Evolutionary conservation across 2,113 vertebrate species (phyloP).

Genomic region (Macquaria australasica): DNA sequence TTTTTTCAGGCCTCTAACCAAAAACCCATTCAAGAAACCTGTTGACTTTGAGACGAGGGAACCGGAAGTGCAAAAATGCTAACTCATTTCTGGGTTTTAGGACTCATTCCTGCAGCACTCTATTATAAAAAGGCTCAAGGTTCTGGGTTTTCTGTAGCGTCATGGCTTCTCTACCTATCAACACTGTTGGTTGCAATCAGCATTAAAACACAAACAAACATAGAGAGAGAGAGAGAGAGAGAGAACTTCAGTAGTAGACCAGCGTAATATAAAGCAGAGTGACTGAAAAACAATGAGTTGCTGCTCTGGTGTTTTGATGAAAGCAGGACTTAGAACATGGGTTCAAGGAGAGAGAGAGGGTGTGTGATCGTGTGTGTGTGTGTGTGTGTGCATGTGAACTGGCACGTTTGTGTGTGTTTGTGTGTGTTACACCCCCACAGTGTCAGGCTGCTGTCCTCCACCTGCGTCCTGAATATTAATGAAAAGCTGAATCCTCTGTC

Average conservation of each 20-base stretch:
- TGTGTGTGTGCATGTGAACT: conserved; percentile 2
- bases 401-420: not conserved
- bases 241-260: not conserved
- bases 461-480: conserved; percentile 71
- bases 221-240: not conserved
- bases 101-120: no score
- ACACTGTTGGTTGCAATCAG: not conserved
- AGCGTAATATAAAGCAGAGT: not conserved
- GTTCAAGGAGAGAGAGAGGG: conserved; percentile 53
- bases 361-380: not conserved
- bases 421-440: conserved; percentile 42
- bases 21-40: no score
- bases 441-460: conserved; percentile 63
- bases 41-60: not conserved
- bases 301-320: conserved; percentile 33
- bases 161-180: not conserved
- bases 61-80: no score
- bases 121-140: not conserved
- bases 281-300: conserved; percentile 6
- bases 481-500: conserved; percentile 42
- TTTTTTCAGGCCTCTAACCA: no score
- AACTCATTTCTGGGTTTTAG: no score
- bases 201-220: not conserved
- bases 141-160: not conserved
- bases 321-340: conserved; percentile 27